These are phyloP conservation scores for Australoheros scitulus DNA, from an alignment of 2,113 vertebrate genomes.

Conservation along the genomic window DNA sequence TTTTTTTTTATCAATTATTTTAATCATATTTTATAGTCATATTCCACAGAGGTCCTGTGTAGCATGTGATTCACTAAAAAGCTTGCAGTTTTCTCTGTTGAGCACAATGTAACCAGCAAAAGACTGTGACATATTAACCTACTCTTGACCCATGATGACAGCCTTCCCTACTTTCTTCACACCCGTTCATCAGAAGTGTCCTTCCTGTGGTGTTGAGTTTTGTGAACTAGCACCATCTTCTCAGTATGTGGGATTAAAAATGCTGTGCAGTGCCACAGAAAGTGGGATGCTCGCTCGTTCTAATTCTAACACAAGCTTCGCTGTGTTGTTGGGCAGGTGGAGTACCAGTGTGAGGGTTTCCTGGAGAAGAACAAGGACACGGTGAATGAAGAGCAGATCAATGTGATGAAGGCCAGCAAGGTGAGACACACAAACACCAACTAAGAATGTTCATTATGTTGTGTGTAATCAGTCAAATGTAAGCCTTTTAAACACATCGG, in stretches of 20 bases:
- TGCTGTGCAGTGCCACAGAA: background rate
- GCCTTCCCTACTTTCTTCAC: background rate
- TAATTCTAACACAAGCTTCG: slow-evolving; percentile 1
- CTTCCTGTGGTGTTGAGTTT: background rate
- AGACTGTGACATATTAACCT: background rate
- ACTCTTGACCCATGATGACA: background rate
- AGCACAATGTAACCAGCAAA: background rate
- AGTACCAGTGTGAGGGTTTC: slow-evolving; percentile 98
- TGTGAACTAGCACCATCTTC: background rate
- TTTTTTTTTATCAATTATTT: no score
- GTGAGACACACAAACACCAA: slow-evolving; percentile 68
- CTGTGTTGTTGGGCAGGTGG: slow-evolving; percentile 82
- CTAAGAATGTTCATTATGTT: background rate
- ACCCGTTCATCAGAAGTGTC: background rate
- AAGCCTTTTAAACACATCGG: background rate
- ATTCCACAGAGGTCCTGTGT: background rate
- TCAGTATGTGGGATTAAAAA: background rate
- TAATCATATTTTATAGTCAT: no score
- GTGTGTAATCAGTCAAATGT: background rate
- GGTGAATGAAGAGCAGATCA: slow-evolving; percentile 97
- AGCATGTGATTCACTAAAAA: background rate
- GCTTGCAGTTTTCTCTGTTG: background rate
- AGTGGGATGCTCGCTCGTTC: background rate
- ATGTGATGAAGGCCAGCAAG: slow-evolving; percentile 97
- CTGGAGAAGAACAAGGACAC: slow-evolving; percentile 99